Evolutionary conservation across 1,140 invertebrate genomes (phyloP), one percentile per base, ranked within the genome.

Genomic region (Tetragnatha versicolor): DNA sequence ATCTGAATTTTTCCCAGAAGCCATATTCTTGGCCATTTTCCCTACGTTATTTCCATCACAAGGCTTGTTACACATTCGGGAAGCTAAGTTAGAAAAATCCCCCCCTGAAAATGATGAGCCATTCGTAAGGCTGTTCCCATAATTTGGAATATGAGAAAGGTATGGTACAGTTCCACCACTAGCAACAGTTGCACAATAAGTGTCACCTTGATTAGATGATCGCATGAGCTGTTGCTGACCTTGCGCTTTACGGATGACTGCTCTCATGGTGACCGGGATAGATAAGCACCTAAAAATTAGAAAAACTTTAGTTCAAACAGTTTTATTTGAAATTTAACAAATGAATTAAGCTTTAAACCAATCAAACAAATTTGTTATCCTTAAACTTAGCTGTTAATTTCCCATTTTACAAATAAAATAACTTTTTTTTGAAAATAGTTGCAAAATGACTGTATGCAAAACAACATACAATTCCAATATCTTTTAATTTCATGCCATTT

Each of bases 241-340:
- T 61, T 82, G 83, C n/a, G 85, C 86, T 79, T 89, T 90, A 78
- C 89, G 89, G 6, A 93, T 88, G 7, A 94, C 85, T 3, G 91
- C 89, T 79, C 93, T 88, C 87, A 94, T 89, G 3, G 95, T 95
- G 22, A 97, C 89, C 3, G 96, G 96, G 84, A 98, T 94, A 17
- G 95, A 97, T 79, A 96, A 88, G 81, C 91, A 95, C 81, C 93
- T 89, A 83, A 22, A 85, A 85, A 65, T n/a, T n/a, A n/a, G n/a
- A n/a, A n/a, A n/a, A n/a, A n/a, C n/a, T n/a, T n/a, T n/a, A n/a
- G n/a, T n/a, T n/a, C n/a, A n/a, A n/a, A n/a, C n/a, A n/a, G n/a
- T n/a, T n/a, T n/a, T n/a, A n/a, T n/a, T n/a, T n/a, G n/a, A n/a
- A n/a, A n/a, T n/a, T n/a, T n/a, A n/a, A n/a, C n/a, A n/a, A n/a